Evolutionary conservation across 2,888 invertebrate genomes (phyloP), one percentile per base, ranked within the genome.

Genomic region (Oscheius myriophilus): DNA sequence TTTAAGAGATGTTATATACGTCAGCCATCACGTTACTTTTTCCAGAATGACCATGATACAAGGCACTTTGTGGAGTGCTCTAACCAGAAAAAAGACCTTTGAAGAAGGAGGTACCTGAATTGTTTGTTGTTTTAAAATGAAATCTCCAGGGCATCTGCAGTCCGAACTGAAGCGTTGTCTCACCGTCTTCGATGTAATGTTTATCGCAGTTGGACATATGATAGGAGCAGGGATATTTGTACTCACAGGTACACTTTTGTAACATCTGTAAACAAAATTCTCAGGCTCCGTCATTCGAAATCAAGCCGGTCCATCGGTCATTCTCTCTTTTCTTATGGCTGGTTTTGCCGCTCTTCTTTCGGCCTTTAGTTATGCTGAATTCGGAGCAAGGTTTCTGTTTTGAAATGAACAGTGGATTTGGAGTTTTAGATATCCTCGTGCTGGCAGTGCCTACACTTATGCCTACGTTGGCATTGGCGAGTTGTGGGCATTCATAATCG

Each of bases 401-500:
- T 6, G 59, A 57, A 42, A 21, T 39, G 21, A 21, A 21, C 7
- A 21, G 18, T 51, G 0, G 52, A n/a, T 18, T 52, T 14, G 6
- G 3, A 25, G 2, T 55, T 62, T 26, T 25, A 79, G 79, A 70
- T 93, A 94, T 0, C 94, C 94, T 0, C 92, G 92, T 84, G 94
- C 94, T 0, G 94, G 87, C 16, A 88, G 87, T 3, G 87, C 88
- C 23, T 89, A 89, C 73, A 93, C 93, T 90, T 96, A 96, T 90
- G 93, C 93, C 78, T 96, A 95, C 89, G 94, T 95, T 73, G 93
- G 94, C 2, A 94, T 95, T 69, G 96, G 96, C 53, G 95, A 96
- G 88, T 92, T 95, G 87, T 92, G 95, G 86, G 95, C 95, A 70
- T 96, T 95, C 89, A 91, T 95, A 11, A 82, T 87, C 1, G 87